phyloP scores from a whole-genome alignment of 2,888 invertebrate genomes.

The Lasioglossum zephyrum region DNA sequence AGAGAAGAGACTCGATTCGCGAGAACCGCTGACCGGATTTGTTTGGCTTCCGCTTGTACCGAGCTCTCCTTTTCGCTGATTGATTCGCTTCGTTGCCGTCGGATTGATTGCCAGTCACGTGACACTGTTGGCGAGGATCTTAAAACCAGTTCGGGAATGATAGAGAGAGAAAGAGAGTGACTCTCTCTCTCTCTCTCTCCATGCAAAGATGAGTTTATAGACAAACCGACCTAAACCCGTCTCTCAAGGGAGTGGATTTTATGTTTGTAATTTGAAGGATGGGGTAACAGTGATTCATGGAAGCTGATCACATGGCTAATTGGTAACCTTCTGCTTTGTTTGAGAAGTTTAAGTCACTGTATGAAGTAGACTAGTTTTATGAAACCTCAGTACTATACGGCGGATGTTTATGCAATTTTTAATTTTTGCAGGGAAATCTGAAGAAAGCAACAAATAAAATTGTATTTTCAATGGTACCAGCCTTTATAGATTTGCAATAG shows the following conservation, averaged over 20 bases:
- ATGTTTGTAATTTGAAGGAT: background rate
- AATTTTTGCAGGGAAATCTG: no score
- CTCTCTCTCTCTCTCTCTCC: no score
- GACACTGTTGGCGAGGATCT: background rate
- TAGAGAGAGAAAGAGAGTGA: background rate
- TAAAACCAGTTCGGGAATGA: background rate
- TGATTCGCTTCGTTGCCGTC: conserved; percentile 6
- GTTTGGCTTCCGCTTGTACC: conserved; percentile 38
- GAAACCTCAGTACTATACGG: no score
- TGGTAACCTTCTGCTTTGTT: background rate
- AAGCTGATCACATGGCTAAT: background rate
- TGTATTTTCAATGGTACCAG: no score
- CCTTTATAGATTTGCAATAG: no score
- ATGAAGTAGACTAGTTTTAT: background rate
- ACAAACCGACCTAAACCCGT: background rate
- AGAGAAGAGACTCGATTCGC: conserved; percentile 17
- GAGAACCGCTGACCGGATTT: conserved; percentile 22
- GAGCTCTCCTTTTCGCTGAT: conserved; percentile 24
- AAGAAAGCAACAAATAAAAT: no score
- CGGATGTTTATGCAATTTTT: no score
- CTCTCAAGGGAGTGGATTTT: background rate
- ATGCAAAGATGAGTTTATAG: background rate
- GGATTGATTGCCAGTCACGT: background rate
- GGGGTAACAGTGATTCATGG: background rate
- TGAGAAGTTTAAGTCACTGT: background rate